phyloP scores from a whole-genome alignment of 2,797 vertebrate species.

The Cygnus olor region DNA sequence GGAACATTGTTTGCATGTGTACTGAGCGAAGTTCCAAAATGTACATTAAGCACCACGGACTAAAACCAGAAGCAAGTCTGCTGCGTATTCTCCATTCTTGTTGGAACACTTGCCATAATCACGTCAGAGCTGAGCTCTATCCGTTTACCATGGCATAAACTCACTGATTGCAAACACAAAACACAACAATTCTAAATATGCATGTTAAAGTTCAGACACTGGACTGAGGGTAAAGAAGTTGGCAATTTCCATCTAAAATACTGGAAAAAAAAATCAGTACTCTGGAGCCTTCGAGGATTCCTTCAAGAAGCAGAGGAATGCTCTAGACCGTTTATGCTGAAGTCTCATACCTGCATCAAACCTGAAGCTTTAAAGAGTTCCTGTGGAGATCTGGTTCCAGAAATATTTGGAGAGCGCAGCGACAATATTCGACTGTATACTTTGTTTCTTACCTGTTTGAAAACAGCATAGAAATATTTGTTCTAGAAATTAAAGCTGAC shows the following conservation, averaged over 20 bases:
- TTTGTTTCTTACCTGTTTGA: constrained; percentile 89
- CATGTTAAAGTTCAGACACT: neutral
- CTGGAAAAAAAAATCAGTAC: neutral
- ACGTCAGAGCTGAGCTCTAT: neutral
- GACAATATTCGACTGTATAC: constrained; percentile 92
- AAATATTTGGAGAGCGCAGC: constrained; percentile 88
- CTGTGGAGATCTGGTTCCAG: constrained; percentile 92
- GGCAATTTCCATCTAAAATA: neutral
- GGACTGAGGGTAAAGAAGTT: neutral
- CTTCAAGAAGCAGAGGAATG: neutral
- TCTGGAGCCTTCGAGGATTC: neutral
- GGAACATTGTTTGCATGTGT: neutral
- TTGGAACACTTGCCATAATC: neutral
- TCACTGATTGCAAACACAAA: neutral
- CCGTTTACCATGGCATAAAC: neutral
- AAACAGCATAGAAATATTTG: neutral
- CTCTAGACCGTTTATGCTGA: neutral
- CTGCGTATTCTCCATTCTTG: neutral
- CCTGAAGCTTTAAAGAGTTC: constrained; percentile 94
- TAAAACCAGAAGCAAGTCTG: neutral
- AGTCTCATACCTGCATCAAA: constrained; percentile 88
- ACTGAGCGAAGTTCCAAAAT: neutral
- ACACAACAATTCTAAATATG: neutral
- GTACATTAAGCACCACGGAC: neutral
- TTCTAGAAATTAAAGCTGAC: neutral